A percentile compares a stretch with the other conserved stretches of the same genome.
Conservation (phyloP, 2,888 invertebrate genomes). For the Caprella mutica region DNA sequence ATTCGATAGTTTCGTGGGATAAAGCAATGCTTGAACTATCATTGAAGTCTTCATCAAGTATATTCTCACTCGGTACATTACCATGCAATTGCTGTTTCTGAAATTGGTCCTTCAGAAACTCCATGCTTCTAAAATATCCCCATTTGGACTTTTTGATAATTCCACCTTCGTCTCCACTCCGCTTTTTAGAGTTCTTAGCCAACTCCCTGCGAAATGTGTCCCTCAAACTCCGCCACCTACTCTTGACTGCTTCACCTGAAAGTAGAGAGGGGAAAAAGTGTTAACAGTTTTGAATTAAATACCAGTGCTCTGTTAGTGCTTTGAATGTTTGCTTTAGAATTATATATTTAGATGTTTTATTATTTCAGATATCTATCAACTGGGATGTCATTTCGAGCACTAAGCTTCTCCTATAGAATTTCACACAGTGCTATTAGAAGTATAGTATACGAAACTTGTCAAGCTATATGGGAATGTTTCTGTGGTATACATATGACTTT, state of each 20-base stretch:
- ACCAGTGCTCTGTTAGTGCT: conserved; percentile 1
- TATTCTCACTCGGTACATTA: conserved; percentile 2
- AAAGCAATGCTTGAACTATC: not conserved
- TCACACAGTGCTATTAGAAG: conserved; percentile 4
- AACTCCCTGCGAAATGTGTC: conserved; percentile 6
- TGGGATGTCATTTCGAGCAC: conserved; percentile 13
- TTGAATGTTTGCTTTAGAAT: conserved; percentile 3
- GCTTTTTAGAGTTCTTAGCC: conserved; percentile 4
- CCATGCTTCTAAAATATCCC: conserved; percentile 4
- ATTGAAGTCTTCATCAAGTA: conserved; percentile 1
- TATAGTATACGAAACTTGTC: conserved; percentile 7
- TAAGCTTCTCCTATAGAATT: conserved; percentile 12
- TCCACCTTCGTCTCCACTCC: conserved; percentile 7
- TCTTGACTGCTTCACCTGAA: conserved; percentile 9
- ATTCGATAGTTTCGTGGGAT: not conserved
- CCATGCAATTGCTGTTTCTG: conserved; percentile 4
- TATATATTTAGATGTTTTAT: conserved; percentile 2
- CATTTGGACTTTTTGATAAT: conserved; percentile 3
- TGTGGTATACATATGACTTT: conserved; percentile 9
- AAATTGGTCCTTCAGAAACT: conserved; percentile 9
- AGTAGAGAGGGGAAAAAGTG: conserved; percentile 2
- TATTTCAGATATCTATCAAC: conserved; percentile 11
- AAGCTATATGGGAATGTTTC: conserved; percentile 11
- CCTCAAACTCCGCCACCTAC: not conserved
- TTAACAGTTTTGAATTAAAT: not conserved